phyloP scores from a whole-genome alignment of 2,888 invertebrate species.

The Apodemia mormo region DNA sequence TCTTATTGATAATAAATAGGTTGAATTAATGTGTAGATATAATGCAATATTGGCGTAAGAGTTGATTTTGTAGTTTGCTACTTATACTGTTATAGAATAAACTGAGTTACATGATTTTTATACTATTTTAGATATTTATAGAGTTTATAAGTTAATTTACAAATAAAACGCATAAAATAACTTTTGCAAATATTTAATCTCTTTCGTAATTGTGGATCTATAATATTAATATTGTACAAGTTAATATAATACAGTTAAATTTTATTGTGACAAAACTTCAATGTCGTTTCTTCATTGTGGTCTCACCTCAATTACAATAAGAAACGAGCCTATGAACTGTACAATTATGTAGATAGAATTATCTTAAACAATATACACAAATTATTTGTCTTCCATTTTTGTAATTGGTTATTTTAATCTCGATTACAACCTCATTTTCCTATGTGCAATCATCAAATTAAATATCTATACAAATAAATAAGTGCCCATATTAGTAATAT shows the following conservation, averaged over 20 bases:
- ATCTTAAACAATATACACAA: conserved; percentile 78
- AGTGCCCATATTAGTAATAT: conserved; percentile 67
- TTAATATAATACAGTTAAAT: conserved; percentile 77
- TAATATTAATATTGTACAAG: conserved; percentile 82
- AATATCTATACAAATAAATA: conserved; percentile 52
- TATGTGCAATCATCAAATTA: conserved; percentile 75
- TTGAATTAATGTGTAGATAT: conserved; percentile 1
- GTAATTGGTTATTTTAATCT: conserved; percentile 60
- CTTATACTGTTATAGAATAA: not conserved
- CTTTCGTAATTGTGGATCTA: conserved; percentile 83
- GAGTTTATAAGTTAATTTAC: conserved; percentile 18
- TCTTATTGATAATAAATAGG: not conserved
- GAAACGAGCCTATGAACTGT: conserved; percentile 63
- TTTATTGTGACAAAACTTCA: conserved; percentile 57
- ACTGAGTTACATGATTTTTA: not conserved
- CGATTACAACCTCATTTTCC: conserved; percentile 78
- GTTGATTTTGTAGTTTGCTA: conserved; percentile 14
- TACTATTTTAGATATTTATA: not conserved
- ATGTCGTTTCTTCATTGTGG: conserved; percentile 22
- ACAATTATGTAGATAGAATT: conserved; percentile 66
- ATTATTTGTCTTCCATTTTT: conserved; percentile 71
- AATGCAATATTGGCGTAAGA: not conserved
- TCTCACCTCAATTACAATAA: conserved; percentile 50
- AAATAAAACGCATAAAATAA: conserved; percentile 72
- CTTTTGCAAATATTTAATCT: conserved; percentile 83